These are phyloP conservation scores for Leptosomus discolor DNA, from an alignment of 2,113 vertebrate species.

Conservation along the genomic window DNA sequence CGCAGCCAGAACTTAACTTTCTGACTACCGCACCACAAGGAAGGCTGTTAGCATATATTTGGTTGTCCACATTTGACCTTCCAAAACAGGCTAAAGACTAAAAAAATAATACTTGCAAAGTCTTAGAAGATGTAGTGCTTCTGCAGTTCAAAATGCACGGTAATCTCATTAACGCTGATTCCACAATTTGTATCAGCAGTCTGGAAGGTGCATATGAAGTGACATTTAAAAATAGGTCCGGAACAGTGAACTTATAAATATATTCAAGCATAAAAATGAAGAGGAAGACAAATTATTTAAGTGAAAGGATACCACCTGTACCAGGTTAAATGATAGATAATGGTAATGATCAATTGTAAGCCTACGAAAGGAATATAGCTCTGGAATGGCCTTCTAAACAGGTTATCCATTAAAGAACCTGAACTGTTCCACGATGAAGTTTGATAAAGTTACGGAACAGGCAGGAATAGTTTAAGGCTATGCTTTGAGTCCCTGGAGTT, in stretches of 20 bases:
- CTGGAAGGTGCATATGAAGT: not conserved
- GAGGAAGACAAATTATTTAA: constrained; percentile 1
- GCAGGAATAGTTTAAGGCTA: not conserved
- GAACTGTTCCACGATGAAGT: not conserved
- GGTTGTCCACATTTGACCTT: not conserved
- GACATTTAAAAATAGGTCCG: constrained; percentile 34
- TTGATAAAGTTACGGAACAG: not conserved
- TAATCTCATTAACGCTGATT: not conserved
- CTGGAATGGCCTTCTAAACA: not conserved
- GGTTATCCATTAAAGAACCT: not conserved
- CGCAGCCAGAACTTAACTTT: not conserved
- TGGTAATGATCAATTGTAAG: not conserved
- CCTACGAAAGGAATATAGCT: not conserved
- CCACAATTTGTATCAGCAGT: not conserved
- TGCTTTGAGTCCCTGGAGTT: not conserved
- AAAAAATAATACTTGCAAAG: not conserved
- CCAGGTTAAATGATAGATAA: constrained; percentile 9
- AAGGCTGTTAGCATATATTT: not conserved
- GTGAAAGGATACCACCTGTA: not conserved
- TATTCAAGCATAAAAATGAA: constrained; percentile 38
- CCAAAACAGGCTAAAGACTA: not conserved
- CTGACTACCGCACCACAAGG: not conserved
- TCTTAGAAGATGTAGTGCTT: not conserved
- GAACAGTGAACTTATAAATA: constrained; percentile 50
- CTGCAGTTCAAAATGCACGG: not conserved